A percentile compares a stretch with the other conserved stretches of the same genome.
These are phyloP conservation scores for Ylistrum balloti DNA, from an alignment of 1,140 invertebrate genomes.

Conservation along the genomic window DNA sequence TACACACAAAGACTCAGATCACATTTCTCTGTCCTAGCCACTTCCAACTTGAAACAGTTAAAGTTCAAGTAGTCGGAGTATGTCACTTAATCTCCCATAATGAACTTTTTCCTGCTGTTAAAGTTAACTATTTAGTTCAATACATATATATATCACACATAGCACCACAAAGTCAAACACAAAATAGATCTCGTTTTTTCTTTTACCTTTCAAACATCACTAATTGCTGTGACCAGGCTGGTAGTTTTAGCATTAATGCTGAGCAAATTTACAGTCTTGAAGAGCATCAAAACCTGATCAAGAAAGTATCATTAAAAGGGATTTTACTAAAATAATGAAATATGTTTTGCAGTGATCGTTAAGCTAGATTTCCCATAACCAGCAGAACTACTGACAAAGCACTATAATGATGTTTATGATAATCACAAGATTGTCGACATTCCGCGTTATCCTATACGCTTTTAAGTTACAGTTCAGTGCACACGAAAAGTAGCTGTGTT, in stretches of 20 bases:
- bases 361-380: not conserved
- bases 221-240: not conserved
- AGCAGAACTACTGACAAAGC: not conserved
- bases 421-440: not conserved
- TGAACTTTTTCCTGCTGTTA: conserved; percentile 32
- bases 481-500: not conserved
- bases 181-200: not conserved
- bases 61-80: not conserved
- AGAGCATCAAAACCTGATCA: not conserved
- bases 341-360: not conserved
- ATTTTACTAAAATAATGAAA: not conserved
- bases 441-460: not conserved
- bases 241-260: not conserved
- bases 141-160: no score
- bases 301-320: not conserved
- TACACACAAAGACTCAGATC: not conserved
- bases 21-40: conserved; percentile 23
- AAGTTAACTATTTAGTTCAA: not conserved
- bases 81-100: not conserved
- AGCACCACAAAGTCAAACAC: not conserved
- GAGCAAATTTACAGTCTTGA: not conserved
- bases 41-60: conserved; percentile 38
- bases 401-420: not conserved
- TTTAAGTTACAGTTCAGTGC: not conserved
- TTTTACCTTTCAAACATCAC: conserved; percentile 2